Evolutionary conservation across 2,888 invertebrate species (phyloP).

Genomic region (Pollenia labialis): DNA sequence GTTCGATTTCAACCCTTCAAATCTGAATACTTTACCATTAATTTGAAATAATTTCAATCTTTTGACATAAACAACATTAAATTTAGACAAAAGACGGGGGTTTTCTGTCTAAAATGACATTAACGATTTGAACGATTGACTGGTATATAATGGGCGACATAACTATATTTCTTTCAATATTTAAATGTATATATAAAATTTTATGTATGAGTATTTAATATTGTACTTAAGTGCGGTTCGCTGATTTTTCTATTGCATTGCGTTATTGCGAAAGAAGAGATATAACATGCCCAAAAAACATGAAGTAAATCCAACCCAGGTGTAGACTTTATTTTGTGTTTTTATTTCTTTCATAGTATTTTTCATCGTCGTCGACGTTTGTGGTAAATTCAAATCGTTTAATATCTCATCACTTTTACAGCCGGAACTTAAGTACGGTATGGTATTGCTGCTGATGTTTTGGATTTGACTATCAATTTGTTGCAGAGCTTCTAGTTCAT

Average conservation of each 20-base stretch:
- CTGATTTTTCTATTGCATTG: conserved; percentile 61
- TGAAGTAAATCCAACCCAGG: conserved; percentile 94
- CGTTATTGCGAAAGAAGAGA: conserved; percentile 69
- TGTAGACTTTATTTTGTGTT: conserved; percentile 86
- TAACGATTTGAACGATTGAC: conserved; percentile 45
- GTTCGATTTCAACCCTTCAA: conserved; percentile 41
- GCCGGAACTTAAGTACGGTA: conserved; percentile 37
- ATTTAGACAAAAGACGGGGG: not conserved
- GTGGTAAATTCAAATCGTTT: conserved; percentile 38
- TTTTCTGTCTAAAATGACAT: conserved; percentile 29
- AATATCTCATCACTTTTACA: conserved; percentile 45
- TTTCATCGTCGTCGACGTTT: conserved; percentile 48
- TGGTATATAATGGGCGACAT: conserved; percentile 51
- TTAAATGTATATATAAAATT: conserved; percentile 22
- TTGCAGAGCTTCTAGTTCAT: conserved; percentile 50
- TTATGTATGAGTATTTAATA: conserved; percentile 33
- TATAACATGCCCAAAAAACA: conserved; percentile 86
- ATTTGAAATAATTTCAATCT: conserved; percentile 4
- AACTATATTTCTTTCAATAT: conserved; percentile 62
- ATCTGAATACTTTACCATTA: conserved; percentile 64
- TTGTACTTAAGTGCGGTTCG: conserved; percentile 65
- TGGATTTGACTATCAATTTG: conserved; percentile 38
- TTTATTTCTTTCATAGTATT: conserved; percentile 65
- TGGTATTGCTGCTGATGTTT: conserved; percentile 45
- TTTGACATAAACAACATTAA: conserved; percentile 38